Evolutionary conservation across 2,888 invertebrate species (phyloP).

Genomic region (Heliconius cydno): DNA sequence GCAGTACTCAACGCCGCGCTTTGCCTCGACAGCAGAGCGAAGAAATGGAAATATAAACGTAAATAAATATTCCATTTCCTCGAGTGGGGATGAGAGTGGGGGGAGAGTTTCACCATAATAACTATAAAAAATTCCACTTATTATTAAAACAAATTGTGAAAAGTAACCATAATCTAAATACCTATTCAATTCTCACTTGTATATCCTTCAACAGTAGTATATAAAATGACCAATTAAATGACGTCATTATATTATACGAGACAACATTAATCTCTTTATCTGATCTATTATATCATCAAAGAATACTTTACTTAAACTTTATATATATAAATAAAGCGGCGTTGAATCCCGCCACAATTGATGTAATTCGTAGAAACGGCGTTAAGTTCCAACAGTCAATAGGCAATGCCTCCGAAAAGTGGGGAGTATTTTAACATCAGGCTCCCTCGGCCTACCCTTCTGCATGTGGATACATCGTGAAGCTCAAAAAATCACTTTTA

Average conservation of each 20-base stretch:
- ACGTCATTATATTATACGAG: not conserved
- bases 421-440: not conserved
- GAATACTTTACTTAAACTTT: not conserved
- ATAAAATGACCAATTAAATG: not conserved
- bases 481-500: not conserved
- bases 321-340: not conserved
- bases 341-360: not conserved
- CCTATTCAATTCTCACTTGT: not conserved
- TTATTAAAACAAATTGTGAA: not conserved
- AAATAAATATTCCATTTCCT: too few relatives aligned
- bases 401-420: not conserved
- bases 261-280: not conserved
- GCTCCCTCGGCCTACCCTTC: too few relatives aligned
- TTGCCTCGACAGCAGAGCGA: too few relatives aligned
- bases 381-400: too few relatives aligned
- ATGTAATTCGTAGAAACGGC: too few relatives aligned
- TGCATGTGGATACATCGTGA: too few relatives aligned
- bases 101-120: not conserved
- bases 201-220: not conserved
- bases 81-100: too few relatives aligned
- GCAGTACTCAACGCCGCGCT: too few relatives aligned
- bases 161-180: not conserved
- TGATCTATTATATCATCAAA: not conserved
- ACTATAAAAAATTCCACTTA: not conserved
- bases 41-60: too few relatives aligned